Conservation (phyloP, 2,797 vertebrate species). For the Cryptoblepharus egeriae region DNA sequence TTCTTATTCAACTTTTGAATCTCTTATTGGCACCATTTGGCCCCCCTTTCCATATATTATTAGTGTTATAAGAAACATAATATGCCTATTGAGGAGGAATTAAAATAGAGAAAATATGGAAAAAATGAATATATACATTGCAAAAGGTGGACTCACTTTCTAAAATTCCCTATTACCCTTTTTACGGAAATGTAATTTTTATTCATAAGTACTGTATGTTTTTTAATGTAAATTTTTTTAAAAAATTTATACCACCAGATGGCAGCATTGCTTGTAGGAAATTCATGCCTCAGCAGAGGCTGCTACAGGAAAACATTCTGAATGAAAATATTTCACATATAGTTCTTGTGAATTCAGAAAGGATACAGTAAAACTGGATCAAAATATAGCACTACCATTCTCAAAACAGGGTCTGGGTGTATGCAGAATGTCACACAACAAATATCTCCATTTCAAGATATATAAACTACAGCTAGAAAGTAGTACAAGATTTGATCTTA, state of each 20-base stretch:
- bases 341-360: neutral
- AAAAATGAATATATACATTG: neutral
- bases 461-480: neutral
- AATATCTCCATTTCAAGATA: too few relatives aligned
- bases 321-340: accelerated
- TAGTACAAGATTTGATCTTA: neutral
- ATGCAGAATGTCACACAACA: neutral
- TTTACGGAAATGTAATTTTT: neutral
- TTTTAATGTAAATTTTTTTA: conserved; percentile 23
- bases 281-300: neutral
- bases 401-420: neutral
- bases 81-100: neutral
- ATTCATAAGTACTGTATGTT: neutral
- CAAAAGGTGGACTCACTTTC: neutral
- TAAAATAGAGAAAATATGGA: neutral
- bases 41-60: too few relatives aligned
- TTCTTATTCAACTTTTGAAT: neutral
- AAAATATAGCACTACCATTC: neutral
- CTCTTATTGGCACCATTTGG: neutral
- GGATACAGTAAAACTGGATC: neutral
- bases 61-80: neutral
- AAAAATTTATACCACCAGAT: conserved; percentile 72
- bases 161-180: accelerated
- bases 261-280: conserved; percentile 67
- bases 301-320: neutral